These are phyloP conservation scores for Dioctria rufipes DNA, from an alignment of 2,888 invertebrate genomes.

Conservation along the genomic window DNA sequence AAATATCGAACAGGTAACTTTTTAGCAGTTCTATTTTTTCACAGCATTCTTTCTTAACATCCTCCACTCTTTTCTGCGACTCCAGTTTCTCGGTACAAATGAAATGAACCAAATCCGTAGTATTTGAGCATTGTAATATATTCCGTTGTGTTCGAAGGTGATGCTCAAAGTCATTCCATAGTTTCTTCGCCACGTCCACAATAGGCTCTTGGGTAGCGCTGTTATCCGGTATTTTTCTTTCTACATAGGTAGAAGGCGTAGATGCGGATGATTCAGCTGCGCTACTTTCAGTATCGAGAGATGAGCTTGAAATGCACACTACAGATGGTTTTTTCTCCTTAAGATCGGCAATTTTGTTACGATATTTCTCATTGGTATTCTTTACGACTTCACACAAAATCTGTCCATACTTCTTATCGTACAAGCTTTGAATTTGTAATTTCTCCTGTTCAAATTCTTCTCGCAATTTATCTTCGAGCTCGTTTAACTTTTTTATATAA, in stretches of 20 bases:
- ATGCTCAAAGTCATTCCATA: conserved; percentile 52
- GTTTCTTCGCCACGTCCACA: conserved; percentile 3
- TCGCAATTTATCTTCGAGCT: not conserved
- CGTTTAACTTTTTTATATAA: conserved; percentile 1
- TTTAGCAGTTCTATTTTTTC: conserved; percentile 39
- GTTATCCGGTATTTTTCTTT: not conserved
- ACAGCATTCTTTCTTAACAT: conserved; percentile 23
- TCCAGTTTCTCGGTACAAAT: conserved; percentile 54
- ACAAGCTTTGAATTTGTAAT: not conserved
- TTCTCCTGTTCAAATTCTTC: conserved; percentile 24
- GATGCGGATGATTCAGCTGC: not conserved
- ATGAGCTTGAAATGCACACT: conserved; percentile 7
- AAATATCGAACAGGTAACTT: conserved; percentile 19
- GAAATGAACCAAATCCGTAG: conserved; percentile 47
- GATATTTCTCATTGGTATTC: not conserved
- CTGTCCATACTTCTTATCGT: conserved; percentile 25
- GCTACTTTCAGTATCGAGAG: not conserved
- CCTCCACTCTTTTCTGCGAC: conserved; percentile 35
- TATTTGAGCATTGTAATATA: conserved; percentile 46
- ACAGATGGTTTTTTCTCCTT: not conserved
- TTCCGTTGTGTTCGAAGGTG: conserved; percentile 48
- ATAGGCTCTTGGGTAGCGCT: not conserved
- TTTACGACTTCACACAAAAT: conserved; percentile 9
- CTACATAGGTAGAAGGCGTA: not conserved
- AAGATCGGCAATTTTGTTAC: not conserved